Conservation (phyloP, 2,113 vertebrate species). For the Ramphastos sulfuratus region DNA sequence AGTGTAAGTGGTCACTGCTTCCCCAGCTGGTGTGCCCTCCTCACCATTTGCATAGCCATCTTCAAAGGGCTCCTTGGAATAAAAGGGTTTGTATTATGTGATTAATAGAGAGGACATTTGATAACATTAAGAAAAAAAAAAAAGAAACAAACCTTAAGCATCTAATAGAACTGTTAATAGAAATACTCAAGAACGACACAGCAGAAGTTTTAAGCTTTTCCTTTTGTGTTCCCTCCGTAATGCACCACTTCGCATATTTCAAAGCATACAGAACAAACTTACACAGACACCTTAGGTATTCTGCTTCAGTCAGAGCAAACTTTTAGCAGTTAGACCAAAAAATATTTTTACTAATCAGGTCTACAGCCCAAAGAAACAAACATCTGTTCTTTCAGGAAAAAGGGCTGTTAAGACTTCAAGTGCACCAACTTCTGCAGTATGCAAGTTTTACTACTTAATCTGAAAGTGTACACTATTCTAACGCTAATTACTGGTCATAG, state of each 20-base stretch:
- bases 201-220: neutral
- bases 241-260: accelerated
- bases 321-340: neutral
- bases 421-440: neutral
- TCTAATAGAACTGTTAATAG: neutral
- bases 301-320: neutral
- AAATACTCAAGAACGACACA: neutral
- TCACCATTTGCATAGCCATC: conserved; percentile 97
- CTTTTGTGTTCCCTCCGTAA: neutral
- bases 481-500: neutral
- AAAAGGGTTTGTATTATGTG: neutral
- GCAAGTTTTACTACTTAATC: neutral
- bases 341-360: neutral
- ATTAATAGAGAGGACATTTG: neutral
- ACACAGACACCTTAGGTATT: neutral
- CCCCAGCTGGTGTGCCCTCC: conserved; percentile 90
- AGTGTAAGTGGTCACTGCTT: conserved; percentile 85
- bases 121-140: accelerated
- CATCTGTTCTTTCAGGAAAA: neutral
- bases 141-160: neutral
- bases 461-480: neutral
- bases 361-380: neutral
- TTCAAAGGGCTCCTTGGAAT: conserved; percentile 90
- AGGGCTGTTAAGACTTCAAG: neutral
- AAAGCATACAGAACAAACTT: neutral